phyloP scores from a whole-genome alignment of 2,888 invertebrate genomes.

The Agrotis exclamationis region DNA sequence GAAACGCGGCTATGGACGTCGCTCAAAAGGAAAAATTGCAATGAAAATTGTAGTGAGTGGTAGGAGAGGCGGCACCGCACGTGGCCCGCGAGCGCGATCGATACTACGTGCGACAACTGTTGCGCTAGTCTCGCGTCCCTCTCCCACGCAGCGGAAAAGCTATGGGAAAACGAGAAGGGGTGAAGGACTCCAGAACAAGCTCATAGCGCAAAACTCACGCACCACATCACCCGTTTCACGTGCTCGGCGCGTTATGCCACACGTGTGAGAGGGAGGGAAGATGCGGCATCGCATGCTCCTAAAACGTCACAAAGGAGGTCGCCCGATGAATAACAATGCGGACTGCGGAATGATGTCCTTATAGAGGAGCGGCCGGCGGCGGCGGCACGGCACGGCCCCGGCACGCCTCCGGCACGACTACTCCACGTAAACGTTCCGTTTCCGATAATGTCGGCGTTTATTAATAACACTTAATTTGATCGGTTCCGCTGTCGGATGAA shows the following conservation, averaged over 20 bases:
- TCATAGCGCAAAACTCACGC: constrained; percentile 87
- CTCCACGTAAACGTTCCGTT: constrained; percentile 54
- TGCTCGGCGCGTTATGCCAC: constrained; percentile 33
- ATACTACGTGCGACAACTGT: constrained; percentile 89
- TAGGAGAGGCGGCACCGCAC: constrained; percentile 78
- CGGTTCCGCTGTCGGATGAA: constrained; percentile 32
- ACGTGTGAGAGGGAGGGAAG: constrained; percentile 74
- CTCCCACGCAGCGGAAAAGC: constrained; percentile 59
- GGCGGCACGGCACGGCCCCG: constrained; percentile 18
- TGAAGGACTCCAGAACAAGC: constrained; percentile 80
- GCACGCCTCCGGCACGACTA: background rate
- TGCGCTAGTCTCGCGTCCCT: constrained; percentile 79
- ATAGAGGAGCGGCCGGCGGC: constrained; percentile 73
- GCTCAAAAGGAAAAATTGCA: constrained; percentile 62
- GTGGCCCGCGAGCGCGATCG: constrained; percentile 83
- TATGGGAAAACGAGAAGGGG: constrained; percentile 68
- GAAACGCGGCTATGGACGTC: constrained; percentile 64
- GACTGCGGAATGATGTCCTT: constrained; percentile 90
- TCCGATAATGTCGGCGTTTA: constrained; percentile 52
- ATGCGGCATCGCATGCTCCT: constrained; percentile 88
- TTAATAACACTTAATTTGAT: constrained; percentile 58
- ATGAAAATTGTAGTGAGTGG: constrained; percentile 65
- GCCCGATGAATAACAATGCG: constrained; percentile 90
- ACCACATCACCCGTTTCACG: constrained; percentile 75
- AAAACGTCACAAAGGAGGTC: constrained; percentile 89